phyloP scores from a whole-genome alignment of 2,888 invertebrate genomes.

The Nomada fucata region DNA sequence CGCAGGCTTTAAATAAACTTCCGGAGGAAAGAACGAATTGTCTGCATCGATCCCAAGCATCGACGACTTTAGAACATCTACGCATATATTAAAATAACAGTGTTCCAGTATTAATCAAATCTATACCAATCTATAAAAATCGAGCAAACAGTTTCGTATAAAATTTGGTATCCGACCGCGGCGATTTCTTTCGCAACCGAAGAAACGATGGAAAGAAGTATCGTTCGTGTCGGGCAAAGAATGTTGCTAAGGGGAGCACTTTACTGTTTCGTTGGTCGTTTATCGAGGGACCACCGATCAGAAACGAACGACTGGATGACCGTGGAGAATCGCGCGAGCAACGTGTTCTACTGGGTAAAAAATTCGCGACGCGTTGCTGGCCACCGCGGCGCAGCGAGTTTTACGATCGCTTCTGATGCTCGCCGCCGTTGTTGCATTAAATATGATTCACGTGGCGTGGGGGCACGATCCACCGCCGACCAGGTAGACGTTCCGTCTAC shows the following conservation, averaged over 20 bases:
- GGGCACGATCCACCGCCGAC: conserved; percentile 16
- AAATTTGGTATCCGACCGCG: not conserved
- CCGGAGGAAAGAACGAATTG: too few relatives aligned
- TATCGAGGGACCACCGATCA: conserved; percentile 46
- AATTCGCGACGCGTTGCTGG: conserved; percentile 42
- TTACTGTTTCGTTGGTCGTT: conserved; percentile 41
- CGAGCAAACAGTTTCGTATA: too few relatives aligned
- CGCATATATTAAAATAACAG: too few relatives aligned
- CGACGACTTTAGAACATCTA: too few relatives aligned
- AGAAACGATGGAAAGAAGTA: not conserved
- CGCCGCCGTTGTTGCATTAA: conserved; percentile 66
- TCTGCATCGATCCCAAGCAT: too few relatives aligned
- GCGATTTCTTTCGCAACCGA: not conserved
- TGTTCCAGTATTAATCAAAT: too few relatives aligned
- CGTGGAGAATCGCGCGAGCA: conserved; percentile 49
- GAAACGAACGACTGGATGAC: conserved; percentile 40
- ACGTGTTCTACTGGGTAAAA: conserved; percentile 49
- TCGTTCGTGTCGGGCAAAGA: not conserved
- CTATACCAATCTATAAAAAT: not conserved
- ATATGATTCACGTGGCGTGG: conserved; percentile 59
- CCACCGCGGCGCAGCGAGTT: conserved; percentile 54
- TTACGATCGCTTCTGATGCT: conserved; percentile 70
- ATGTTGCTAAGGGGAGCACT: conserved; percentile 8
- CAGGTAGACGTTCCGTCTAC: conserved; percentile 36
- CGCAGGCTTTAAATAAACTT: too few relatives aligned